Evolutionary conservation across 1,140 invertebrate species (phyloP).

Genomic region (Nymphalis io): DNA sequence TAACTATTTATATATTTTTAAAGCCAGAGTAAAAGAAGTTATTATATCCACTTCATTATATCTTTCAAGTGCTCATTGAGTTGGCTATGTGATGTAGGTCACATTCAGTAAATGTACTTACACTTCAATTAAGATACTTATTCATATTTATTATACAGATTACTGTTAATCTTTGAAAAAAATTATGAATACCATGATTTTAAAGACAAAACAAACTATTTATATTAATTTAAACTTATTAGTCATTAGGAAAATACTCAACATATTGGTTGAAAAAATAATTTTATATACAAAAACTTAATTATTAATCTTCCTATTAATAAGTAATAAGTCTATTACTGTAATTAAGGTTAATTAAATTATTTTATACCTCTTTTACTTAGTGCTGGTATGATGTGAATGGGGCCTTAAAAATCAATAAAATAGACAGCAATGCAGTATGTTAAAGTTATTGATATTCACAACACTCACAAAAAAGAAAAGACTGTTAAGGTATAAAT

Average conservation of each 20-base stretch:
- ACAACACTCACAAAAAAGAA: slow-evolving; percentile 28
- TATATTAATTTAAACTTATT: too few species aligned
- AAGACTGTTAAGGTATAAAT: slow-evolving; percentile 46
- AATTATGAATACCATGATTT: too few species aligned
- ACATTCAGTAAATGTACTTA: background rate
- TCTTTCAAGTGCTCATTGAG: background rate
- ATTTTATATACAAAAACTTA: too few species aligned
- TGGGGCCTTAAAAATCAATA: slow-evolving; percentile 42
- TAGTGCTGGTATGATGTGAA: background rate
- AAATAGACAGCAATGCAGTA: slow-evolving; percentile 44
- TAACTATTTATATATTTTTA: background rate
- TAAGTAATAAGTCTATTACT: background rate
- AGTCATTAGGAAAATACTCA: too few species aligned
- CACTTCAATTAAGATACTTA: background rate
- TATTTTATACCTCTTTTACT: background rate
- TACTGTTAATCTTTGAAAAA: too few species aligned
- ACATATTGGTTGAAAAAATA: too few species aligned
- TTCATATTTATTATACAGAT: too few species aligned
- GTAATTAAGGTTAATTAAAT: background rate
- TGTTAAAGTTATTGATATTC: slow-evolving; percentile 9
- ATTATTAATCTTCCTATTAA: background rate
- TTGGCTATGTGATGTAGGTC: background rate
- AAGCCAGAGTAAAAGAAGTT: too few species aligned
- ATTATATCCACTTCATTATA: too few species aligned
- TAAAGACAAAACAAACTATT: too few species aligned